These are phyloP conservation scores for Callinectes sapidus DNA, from an alignment of 2,888 invertebrate genomes.

Conservation along the genomic window DNA sequence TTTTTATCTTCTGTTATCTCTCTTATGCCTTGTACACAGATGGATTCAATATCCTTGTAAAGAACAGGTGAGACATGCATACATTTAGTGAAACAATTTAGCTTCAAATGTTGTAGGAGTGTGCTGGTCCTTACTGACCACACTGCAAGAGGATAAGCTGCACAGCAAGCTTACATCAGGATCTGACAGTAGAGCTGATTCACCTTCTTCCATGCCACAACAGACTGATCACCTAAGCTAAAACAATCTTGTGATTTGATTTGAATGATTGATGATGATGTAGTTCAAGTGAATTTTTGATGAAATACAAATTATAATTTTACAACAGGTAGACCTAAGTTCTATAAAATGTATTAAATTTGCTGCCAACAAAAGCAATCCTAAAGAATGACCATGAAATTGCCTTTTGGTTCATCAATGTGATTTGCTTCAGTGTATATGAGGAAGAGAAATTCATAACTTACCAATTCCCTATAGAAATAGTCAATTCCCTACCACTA, in stretches of 20 bases:
- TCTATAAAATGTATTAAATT: neutral
- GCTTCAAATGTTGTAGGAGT: too few species aligned
- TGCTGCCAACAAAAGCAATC: neutral
- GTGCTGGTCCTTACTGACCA: too few species aligned
- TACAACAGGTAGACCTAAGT: neutral
- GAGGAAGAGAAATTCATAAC: neutral
- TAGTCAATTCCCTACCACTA: neutral
- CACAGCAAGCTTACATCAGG: too few species aligned
- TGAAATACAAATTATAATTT: neutral
- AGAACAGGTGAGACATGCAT: too few species aligned
- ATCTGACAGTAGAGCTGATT: too few species aligned
- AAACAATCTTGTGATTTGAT: neutral
- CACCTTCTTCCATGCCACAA: too few species aligned
- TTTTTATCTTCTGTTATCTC: too few species aligned
- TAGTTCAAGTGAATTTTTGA: neutral
- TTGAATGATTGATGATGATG: neutral
- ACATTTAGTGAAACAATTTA: too few species aligned
- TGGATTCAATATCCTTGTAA: too few species aligned
- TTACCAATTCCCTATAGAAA: neutral
- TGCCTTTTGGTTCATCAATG: neutral
- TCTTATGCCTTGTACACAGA: too few species aligned
- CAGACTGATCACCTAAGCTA: neutral
- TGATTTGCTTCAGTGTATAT: neutral
- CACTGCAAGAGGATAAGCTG: too few species aligned
- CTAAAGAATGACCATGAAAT: neutral